Conservation (phyloP, 1,140 invertebrate genomes). For the fruit fly (Drosophila melanogaster) region DNA sequence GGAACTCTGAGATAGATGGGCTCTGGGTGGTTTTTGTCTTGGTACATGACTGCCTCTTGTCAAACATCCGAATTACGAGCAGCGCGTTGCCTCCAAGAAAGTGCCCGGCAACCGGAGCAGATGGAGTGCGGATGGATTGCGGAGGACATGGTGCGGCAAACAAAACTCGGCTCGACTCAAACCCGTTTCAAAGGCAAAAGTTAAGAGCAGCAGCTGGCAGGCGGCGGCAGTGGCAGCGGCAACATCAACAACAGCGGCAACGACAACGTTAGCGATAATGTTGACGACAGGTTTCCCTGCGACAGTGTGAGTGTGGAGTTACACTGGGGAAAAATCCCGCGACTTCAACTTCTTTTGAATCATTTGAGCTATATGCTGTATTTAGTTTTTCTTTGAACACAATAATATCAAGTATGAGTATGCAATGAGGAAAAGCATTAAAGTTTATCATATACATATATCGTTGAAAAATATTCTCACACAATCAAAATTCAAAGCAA, state of each 20-base stretch:
- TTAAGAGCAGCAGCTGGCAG: constrained; percentile 71
- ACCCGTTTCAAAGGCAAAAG: constrained; percentile 76
- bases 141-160: constrained; percentile 32
- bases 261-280: constrained; percentile 64
- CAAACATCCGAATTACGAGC: constrained; percentile 71
- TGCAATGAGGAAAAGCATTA: too few species aligned
- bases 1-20: constrained; percentile 23
- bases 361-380: background rate
- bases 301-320: constrained; percentile 24
- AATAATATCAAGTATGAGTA: too few species aligned
- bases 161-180: constrained; percentile 57
- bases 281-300: constrained; percentile 68
- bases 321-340: constrained; percentile 15
- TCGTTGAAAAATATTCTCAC: too few species aligned
- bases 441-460: too few species aligned
- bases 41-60: constrained; percentile 67
- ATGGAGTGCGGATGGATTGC: constrained; percentile 14
- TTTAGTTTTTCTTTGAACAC: too few species aligned
- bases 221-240: constrained; percentile 51
- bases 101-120: constrained; percentile 22
- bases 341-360: background rate
- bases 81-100: constrained; percentile 39
- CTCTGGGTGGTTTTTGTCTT: constrained; percentile 41
- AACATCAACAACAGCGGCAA: constrained; percentile 56
- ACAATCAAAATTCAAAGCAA: too few species aligned